Base-by-base conservation (phyloP, 2,797 vertebrate genomes). In the Parauchenoglanis ngamensis region DNA sequence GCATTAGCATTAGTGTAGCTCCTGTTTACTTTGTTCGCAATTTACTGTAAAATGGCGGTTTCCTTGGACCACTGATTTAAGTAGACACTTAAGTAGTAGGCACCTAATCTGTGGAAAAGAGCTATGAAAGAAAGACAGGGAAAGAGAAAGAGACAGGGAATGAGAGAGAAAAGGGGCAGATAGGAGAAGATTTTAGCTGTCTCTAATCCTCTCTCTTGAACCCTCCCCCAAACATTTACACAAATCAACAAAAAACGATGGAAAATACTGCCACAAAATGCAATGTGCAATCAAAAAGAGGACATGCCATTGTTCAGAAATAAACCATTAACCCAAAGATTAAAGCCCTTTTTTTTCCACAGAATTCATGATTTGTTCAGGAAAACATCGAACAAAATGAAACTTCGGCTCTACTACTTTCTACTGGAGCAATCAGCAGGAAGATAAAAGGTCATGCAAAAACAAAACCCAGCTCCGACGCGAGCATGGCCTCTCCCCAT, bases 391-490 rank as follows among this genome's bases (percentile, higher is more conserved):
- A 68, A 59, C 4, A 82, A 68, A 85, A 79, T 87, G 25, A 78
- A 68, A 57, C 68, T 80, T 87, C 17, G 6, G 31, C 67, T 81
- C 65, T 59, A 72, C 44, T 72, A 57, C n/a, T 17, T 63, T 88
- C 83, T 88, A 85, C 56, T 56, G 68, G 87, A 85, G 70, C 87
- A 76, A 67, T 82, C 79, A 83, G 57, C 49, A 73, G 21, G 49
- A 73, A 75, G 54, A 46, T n/a, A 87, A 46, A 63, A 82, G 88
- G 82, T 86, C 87, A 91, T 90, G 89, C 86, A 76, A 91, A 90
- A 91, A 91, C 83, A 86, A 85, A 89, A 93, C 90, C 89, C 83
- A 88, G 83, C 87, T 88, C 83, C 17, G 57, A 81, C 76, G 28
- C 44, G 83, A 87, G 87, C 83, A 79, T 78, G 83, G 61, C 82